Base-by-base conservation (phyloP, 1,140 invertebrate species). In the Leptinotarsa undecemlineata region DNA sequence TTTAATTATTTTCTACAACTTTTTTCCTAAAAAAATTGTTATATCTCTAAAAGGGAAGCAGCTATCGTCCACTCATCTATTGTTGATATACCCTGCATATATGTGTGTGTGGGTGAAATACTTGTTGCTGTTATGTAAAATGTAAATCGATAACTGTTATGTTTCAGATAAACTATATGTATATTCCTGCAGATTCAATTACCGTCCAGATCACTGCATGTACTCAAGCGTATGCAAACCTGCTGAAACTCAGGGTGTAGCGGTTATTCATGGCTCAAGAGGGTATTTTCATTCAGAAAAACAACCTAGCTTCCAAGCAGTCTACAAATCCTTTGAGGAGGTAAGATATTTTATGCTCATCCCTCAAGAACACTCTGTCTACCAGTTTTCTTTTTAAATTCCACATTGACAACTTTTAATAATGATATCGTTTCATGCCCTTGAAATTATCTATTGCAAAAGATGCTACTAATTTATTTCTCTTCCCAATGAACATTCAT, bases 151-250 rank as follows among this genome's bases (percentile, higher is more conserved):
- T 77, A 48, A 48, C 68, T 33, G 26, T 33, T 33, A 33, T 33
- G 74, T 87, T 88, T 61, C 82, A 88, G 94, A 94, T 73, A 92
- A 94, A 80, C 86, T 98, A 17, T 92, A 92, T 77, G 87, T 96
- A 48, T 92, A 95, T 84, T 90, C 92, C 0, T 98, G 96, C 84
- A 89, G 94, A 69, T 96, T 94, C 86, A 98, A 98, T 85, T 98
- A 95, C 83, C 90, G 96, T 70, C 92, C 96, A 13, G 96, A 98
- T 87, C 96, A 98, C 84, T 98, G 96, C 84, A 96, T 96, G 93
- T 98, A 98, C 80, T 92, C 91, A 83, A 95, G 92, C 82, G 92
- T 95, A 4, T 98, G 96, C 82, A 87, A 88, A 61, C 87, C 88
- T 72, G 95, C 94, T 6, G 91, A 93, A 76, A 86, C 88, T 69